These are phyloP conservation scores for Pangasianodon hypophthalmus DNA, from an alignment of 2,113 vertebrate species.

Conservation along the genomic window DNA sequence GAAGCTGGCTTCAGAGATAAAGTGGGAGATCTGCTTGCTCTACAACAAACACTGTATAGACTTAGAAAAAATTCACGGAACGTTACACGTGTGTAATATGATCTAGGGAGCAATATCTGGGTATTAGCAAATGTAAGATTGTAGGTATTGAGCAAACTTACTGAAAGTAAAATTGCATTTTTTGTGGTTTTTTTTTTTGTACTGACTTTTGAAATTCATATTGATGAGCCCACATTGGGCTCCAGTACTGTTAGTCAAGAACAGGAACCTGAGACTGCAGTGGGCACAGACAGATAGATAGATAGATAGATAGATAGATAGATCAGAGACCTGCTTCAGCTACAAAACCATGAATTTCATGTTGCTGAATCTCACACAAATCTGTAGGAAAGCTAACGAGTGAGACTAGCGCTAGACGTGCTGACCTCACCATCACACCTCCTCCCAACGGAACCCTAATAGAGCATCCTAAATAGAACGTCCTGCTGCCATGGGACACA, in stretches of 20 bases:
- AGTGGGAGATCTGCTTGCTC: neutral
- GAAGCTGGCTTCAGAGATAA: neutral
- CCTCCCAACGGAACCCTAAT: neutral
- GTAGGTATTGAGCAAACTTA: conserved; percentile 14
- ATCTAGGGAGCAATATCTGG: conserved; percentile 17
- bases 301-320: neutral
- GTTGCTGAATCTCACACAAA: no score
- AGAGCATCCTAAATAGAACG: neutral
- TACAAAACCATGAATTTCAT: no score
- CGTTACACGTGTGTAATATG: conserved; percentile 36
- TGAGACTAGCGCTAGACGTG: neutral
- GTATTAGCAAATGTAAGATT: conserved; percentile 23
- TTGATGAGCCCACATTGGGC: neutral
- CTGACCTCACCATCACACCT: neutral
- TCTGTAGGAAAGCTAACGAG: neutral
- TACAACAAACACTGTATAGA: conserved; percentile 21
- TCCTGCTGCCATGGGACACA: neutral
- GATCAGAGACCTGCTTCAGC: neutral
- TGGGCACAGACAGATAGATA: neutral
- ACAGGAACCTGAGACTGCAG: neutral
- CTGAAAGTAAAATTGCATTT: neutral
- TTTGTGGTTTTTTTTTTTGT: neutral
- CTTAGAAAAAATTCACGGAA: conserved; percentile 38
- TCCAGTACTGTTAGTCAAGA: neutral
- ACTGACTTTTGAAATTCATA: neutral